phyloP scores from a whole-genome alignment of 2,888 invertebrate genomes.

The Eupithecia centaureata region DNA sequence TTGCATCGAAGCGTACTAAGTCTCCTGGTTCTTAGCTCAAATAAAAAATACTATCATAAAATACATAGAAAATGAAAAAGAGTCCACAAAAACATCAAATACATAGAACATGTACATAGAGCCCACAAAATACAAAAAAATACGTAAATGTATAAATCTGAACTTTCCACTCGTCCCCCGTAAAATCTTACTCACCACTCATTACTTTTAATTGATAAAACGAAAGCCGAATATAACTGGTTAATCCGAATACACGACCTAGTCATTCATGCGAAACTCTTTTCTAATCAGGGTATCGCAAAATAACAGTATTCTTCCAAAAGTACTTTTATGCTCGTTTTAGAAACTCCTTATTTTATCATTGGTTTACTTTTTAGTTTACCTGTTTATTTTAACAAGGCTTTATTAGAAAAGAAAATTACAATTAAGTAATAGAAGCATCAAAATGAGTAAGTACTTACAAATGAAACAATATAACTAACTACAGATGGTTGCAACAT shows the following conservation, averaged over 20 bases:
- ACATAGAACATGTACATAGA: background rate
- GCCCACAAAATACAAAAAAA: background rate
- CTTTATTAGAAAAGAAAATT: too few species aligned
- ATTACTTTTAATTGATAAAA: conserved; percentile 35
- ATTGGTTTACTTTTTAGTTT: background rate
- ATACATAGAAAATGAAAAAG: background rate
- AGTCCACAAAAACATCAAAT: background rate
- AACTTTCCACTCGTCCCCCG: conserved; percentile 10
- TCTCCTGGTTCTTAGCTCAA: background rate
- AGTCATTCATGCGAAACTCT: background rate
- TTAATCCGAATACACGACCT: conserved; percentile 14
- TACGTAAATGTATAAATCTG: background rate
- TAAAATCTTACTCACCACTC: conserved; percentile 28
- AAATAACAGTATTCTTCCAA: background rate
- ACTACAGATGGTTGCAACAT: too few species aligned
- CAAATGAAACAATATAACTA: too few species aligned
- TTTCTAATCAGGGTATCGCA: background rate
- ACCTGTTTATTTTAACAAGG: too few species aligned
- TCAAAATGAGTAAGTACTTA: too few species aligned
- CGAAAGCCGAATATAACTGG: conserved; percentile 27
- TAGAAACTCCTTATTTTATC: background rate
- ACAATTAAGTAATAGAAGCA: too few species aligned
- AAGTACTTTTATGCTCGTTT: background rate
- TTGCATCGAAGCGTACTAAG: too few species aligned
- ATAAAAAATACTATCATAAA: too few species aligned